Base-by-base conservation (phyloP, 2,888 invertebrate species). In the Diplolepis rosae region DNA sequence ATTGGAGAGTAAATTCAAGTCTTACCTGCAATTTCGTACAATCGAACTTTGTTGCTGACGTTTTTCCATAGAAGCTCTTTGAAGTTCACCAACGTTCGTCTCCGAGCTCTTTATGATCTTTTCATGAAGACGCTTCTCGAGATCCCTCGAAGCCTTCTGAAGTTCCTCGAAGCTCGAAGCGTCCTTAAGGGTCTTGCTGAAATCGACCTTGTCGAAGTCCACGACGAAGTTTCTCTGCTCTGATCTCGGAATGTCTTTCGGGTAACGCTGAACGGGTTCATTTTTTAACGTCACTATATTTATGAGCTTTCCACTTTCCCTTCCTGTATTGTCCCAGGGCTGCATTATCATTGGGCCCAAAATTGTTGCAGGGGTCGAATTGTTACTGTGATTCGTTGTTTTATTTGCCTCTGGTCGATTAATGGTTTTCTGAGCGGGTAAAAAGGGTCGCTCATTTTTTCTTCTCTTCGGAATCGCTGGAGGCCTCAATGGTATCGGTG, bases 401-500 rank as follows among this genome's bases (percentile, higher is more conserved):
- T 73, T 77, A 73, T 70, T 73, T 68, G 73, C 83, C 2, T 82
- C 81, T 3, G 80, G 74, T 4, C 71, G 85, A 82, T 30, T 84
- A 80, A 83, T 89, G 89, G 66, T 89, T 87, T 84, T 88, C 88
- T 72, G 90, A 85, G 85, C 90, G 87, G 79, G 81, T 13, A 83
- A 84, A 67, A 88, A 84, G 61, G 87, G 88, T 70, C 83, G 82
- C 70, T 88, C 87, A 74, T 87, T 82, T 52, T 81, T 84, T 66
- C 79, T 89, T 70, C 91, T 84, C 79, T 90, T 90, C 50, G 91
- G 91, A 50, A 91, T 90, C 50, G 90, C 90, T 15, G 91, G 91
- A 61, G 90, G 90, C 76, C 90, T 85, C 74, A 88, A 77, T 30
- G 90, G 90, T 70, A 90, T 89, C 66, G 90, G 90, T 7, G 90